Evolutionary conservation across 2,113 vertebrate species (phyloP).

Genomic region (Campylomormyrus numenius): DNA sequence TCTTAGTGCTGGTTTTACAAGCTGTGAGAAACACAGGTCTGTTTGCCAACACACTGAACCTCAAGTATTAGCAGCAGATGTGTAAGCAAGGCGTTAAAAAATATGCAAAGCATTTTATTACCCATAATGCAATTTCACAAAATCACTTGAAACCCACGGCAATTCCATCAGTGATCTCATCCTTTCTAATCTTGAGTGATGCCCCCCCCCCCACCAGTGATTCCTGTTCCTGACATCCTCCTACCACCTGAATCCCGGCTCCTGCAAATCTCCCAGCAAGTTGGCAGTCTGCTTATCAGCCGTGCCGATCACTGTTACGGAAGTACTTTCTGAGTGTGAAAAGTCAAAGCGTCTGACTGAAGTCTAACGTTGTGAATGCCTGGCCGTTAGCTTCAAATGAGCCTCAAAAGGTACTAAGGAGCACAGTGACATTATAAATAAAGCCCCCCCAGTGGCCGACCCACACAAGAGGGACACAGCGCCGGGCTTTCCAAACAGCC

Average conservation of each 20-base stretch:
- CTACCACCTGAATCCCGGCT: not conserved
- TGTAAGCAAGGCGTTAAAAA: not conserved
- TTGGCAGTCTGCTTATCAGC: not conserved
- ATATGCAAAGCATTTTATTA: not conserved
- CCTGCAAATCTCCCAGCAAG: not conserved
- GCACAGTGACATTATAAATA: not conserved
- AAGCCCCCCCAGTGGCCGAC: not conserved
- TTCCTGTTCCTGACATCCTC: not conserved
- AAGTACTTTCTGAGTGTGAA: not conserved
- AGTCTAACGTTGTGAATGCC: not conserved
- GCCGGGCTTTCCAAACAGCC: constrained; percentile 29
- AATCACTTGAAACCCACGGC: not conserved
- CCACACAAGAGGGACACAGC: constrained; percentile 27
- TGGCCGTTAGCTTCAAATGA: not conserved
- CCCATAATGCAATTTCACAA: not conserved
- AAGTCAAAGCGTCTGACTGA: not conserved
- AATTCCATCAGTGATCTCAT: not conserved
- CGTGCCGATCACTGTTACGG: not conserved
- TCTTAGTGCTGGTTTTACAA: not conserved
- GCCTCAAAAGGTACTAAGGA: not conserved
- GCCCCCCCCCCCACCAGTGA: not conserved
- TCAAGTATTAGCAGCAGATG: not conserved
- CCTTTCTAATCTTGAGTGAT: not conserved
- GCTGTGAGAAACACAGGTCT: not conserved
- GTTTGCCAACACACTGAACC: not conserved